Percentiles rank a stretch among this genome's conserved stretches.
These are phyloP conservation scores for Telmatherina bonti DNA, from an alignment of 2,797 vertebrate species.

Conservation along the genomic window DNA sequence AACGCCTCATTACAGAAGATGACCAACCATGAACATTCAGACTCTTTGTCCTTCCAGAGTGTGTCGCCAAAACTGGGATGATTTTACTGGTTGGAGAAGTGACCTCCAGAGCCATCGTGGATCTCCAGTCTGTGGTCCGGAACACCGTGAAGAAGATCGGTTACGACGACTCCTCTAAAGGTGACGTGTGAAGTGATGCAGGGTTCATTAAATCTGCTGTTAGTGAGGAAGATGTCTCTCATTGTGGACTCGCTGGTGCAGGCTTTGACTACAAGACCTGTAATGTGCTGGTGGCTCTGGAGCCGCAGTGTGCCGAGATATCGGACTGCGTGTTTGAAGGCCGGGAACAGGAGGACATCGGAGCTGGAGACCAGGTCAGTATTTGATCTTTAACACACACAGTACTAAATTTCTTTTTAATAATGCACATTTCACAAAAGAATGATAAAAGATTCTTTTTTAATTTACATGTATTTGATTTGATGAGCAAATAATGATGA, in stretches of 20 bases:
- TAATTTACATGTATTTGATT: too few species aligned
- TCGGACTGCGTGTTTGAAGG: constrained; percentile 82
- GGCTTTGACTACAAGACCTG: too few species aligned
- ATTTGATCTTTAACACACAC: not conserved
- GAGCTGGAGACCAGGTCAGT: constrained; percentile 84
- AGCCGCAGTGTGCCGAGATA: too few species aligned
- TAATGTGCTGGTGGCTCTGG: too few species aligned
- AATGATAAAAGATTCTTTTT: too few species aligned
- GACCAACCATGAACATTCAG: too few species aligned
- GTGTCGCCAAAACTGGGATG: constrained; percentile 85
- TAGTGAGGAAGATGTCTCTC: not conserved
- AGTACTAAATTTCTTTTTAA: not conserved
- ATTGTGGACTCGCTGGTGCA: not conserved
- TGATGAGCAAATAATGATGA: too few species aligned
- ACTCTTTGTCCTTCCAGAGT: constrained; percentile 67
- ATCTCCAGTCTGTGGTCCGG: constrained; percentile 80
- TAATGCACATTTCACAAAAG: too few species aligned
- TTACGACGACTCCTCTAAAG: constrained; percentile 84
- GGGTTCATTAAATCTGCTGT: not conserved
- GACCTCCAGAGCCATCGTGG: constrained; percentile 80
- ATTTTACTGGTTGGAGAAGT: constrained; percentile 84
- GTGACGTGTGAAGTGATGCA: constrained; percentile 36
- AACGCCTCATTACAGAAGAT: too few species aligned
- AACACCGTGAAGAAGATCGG: constrained; percentile 81
- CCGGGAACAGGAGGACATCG: constrained; percentile 78